These are phyloP conservation scores for Tholera decimalis DNA, from an alignment of 2,888 invertebrate genomes.

Conservation along the genomic window DNA sequence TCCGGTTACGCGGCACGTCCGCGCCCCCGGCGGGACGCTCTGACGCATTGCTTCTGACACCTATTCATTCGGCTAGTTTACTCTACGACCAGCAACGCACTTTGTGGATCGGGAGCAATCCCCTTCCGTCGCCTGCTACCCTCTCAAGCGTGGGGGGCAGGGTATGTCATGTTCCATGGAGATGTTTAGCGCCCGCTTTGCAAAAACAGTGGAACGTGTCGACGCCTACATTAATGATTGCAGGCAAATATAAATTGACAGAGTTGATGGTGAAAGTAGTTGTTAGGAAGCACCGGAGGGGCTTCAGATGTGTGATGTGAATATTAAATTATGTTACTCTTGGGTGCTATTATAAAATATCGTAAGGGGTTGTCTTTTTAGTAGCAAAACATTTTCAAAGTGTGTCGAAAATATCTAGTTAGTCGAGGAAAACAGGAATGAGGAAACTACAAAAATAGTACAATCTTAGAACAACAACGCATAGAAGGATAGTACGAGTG, in stretches of 20 bases:
- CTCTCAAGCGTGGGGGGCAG: constrained; percentile 59
- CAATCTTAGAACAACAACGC: too few species aligned
- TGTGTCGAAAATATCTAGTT: not conserved
- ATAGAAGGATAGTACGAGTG: too few species aligned
- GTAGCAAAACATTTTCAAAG: constrained; percentile 7
- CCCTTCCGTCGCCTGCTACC: constrained; percentile 65
- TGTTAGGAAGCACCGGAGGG: constrained; percentile 83
- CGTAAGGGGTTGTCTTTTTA: constrained; percentile 64
- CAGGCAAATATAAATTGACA: constrained; percentile 90
- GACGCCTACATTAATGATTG: constrained; percentile 82
- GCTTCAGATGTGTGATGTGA: constrained; percentile 84
- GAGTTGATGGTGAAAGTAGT: constrained; percentile 84
- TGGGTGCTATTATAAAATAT: constrained; percentile 67
- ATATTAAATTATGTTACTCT: constrained; percentile 79
- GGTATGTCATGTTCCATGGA: constrained; percentile 50
- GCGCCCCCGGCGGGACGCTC: constrained; percentile 76
- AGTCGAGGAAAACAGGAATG: not conserved
- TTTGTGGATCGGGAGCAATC: constrained; percentile 53
- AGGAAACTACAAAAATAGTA: too few species aligned
- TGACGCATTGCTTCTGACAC: constrained; percentile 89
- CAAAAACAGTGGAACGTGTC: constrained; percentile 75
- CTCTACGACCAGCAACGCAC: constrained; percentile 69
- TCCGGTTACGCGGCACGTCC: constrained; percentile 88
- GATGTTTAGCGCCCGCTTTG: constrained; percentile 57
- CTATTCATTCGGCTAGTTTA: constrained; percentile 87